These are phyloP conservation scores for Hafferia zeledoni DNA, from an alignment of 2,797 vertebrate species.

Conservation along the genomic window DNA sequence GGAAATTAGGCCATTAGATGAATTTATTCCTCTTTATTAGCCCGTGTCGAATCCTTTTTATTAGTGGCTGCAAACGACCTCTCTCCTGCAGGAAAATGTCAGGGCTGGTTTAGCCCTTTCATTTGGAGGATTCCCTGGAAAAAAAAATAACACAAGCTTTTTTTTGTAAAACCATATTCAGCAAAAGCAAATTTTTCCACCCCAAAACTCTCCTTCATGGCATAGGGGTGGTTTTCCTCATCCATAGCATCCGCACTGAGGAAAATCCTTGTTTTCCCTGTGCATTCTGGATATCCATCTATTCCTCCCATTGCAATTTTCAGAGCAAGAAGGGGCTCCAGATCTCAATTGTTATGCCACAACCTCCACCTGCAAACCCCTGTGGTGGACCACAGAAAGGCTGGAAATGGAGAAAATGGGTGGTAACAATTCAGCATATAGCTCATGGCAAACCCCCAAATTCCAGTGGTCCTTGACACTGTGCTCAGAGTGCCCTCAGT, in stretches of 20 bases:
- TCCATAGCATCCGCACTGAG: rapidly evolving
- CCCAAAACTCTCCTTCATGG: background rate
- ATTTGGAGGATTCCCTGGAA: slow-evolving; percentile 53
- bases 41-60: slow-evolving; percentile 82
- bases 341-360: background rate
- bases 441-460: background rate
- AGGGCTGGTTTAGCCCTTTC: slow-evolving; percentile 76
- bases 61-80: slow-evolving; percentile 80
- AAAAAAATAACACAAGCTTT: background rate
- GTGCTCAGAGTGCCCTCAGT: rapidly evolving
- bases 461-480: rapidly evolving
- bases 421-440: rapidly evolving
- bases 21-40: slow-evolving; percentile 86
- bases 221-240: rapidly evolving
- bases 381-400: rapidly evolving
- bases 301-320: background rate
- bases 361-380: background rate
- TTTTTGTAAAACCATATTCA: background rate
- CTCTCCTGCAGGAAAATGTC: slow-evolving; percentile 83
- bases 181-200: background rate
- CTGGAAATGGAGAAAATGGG: rapidly evolving
- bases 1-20: slow-evolving; percentile 81
- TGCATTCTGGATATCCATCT: background rate
- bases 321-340: background rate
- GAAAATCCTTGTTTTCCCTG: background rate